A percentile compares a stretch with the other conserved stretches of the same genome.
These are phyloP conservation scores for Laticauda colubrina DNA, from an alignment of 2,113 vertebrate genomes.

Conservation along the genomic window DNA sequence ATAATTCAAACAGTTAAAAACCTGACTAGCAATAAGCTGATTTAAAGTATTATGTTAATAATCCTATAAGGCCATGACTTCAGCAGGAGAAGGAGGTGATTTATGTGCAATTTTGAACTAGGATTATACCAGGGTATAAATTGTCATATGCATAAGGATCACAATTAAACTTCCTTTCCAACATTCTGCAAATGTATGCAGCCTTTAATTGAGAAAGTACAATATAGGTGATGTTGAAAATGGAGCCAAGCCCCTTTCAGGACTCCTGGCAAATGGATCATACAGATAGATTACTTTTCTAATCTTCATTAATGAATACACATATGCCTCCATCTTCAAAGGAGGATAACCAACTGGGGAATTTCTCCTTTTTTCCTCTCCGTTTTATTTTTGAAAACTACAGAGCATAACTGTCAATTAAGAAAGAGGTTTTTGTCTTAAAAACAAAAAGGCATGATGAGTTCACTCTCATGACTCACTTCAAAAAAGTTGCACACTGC, in stretches of 20 bases:
- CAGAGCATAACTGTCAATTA: slow-evolving; percentile 34
- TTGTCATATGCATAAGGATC: not conserved
- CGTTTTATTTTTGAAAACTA: not conserved
- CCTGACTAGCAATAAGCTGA: not conserved
- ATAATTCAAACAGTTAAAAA: not conserved
- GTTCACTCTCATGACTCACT: not conserved
- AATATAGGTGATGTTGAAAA: not conserved
- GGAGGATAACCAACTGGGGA: not conserved
- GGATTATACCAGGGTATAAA: not conserved
- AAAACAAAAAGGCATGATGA: slow-evolving; percentile 21
- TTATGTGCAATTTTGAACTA: not conserved
- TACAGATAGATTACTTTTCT: not conserved
- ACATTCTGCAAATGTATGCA: not conserved
- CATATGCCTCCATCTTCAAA: not conserved
- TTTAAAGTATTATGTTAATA: not conserved
- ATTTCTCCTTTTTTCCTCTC: not conserved
- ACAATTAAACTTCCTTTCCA: not conserved
- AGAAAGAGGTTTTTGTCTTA: slow-evolving; percentile 29
- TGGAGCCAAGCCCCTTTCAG: not conserved
- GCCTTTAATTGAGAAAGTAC: not conserved
- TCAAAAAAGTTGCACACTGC: slow-evolving; percentile 45
- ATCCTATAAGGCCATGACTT: not conserved
- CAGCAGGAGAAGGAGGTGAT: not conserved
- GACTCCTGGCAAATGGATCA: not conserved
- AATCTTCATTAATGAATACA: not conserved